Evolutionary conservation across 2,797 vertebrate species (phyloP), one percentile per base, ranked within the genome.

Genomic region (Myiothlypis coronata): DNA sequence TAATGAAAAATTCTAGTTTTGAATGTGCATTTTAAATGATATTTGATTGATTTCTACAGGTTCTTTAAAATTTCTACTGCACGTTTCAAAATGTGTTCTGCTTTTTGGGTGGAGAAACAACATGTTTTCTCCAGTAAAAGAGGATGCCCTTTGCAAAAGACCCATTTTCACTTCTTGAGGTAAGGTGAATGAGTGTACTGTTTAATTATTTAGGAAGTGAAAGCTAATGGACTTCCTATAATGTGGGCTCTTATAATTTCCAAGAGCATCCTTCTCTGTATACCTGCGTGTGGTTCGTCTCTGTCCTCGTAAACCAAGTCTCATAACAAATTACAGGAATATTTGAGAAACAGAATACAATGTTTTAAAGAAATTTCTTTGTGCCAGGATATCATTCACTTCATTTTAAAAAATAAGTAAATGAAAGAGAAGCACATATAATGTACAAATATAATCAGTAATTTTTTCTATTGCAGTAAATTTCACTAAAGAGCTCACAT

Each of bases 151-250:
- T 84, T 64, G 7, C 18, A 55, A 81, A 77, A 83, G 57, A 23
- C 50, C 11, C 11, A 34, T 59, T 82, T 96, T 57, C 49, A 85
- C 30, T 86, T 85, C 63, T 92, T 87, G 21, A 81, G 70, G 64
- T 46, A 78, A n/a, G 32, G n/a, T 67, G 75, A 84, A 60, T 83
- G 71, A 52, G 32, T 80, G 41, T 52, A 27, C 22, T 87, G 55
- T 61, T 74, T 50, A 74, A 90, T 95, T 78, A 68, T 95, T 80
- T 41, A 60, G 41, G 68, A 90, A 92, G 47, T 30, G 89, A 94
- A 97, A 88, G 74, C 87, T 87, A 96, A 93, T 87, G 70, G 77
- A 92, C 67, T 85, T 57, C 86, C 70, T 69, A 59, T 68, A 82
- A 64, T 79, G 82, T 69, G 59, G 26, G 56, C 70, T 93, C 34